Conservation (phyloP, 2,888 invertebrate genomes). For the Thera britannica region DNA sequence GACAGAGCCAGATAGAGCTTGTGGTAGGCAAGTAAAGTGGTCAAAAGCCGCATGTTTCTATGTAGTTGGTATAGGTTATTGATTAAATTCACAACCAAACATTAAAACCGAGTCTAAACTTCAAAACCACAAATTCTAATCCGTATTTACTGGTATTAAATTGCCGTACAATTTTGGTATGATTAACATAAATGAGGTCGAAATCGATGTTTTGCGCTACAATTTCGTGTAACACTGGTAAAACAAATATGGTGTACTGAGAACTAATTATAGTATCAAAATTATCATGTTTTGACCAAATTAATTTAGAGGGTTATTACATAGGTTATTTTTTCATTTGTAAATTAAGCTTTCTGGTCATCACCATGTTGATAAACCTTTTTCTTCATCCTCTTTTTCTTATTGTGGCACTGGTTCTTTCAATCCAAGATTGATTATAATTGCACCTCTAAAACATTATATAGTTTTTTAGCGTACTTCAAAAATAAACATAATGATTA, state of each 20-base stretch:
- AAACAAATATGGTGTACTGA: slow-evolving; percentile 23
- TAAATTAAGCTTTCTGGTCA: too few relatives aligned
- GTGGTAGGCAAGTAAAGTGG: too few relatives aligned
- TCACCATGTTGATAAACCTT: too few relatives aligned
- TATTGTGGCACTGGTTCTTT: too few relatives aligned
- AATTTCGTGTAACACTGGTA: slow-evolving; percentile 23
- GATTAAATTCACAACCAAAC: slow-evolving; percentile 24
- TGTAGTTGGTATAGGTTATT: slow-evolving; percentile 8
- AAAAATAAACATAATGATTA: too few relatives aligned
- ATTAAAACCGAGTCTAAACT: slow-evolving; percentile 18
- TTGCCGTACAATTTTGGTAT: slow-evolving; percentile 27
- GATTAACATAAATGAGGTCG: slow-evolving; percentile 29
- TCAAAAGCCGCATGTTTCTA: neutral
- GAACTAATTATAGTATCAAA: slow-evolving; percentile 11
- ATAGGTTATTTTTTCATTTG: too few relatives aligned
- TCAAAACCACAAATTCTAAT: slow-evolving; percentile 18
- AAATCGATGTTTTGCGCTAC: slow-evolving; percentile 27
- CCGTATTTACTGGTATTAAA: slow-evolving; percentile 26
- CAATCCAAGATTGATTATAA: too few relatives aligned
- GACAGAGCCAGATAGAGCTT: too few relatives aligned
- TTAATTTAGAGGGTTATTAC: too few relatives aligned
- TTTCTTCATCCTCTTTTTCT: too few relatives aligned
- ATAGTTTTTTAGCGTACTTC: too few relatives aligned
- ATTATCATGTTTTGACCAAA: slow-evolving; percentile 1
- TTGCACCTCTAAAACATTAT: too few relatives aligned